Conservation (phyloP, 1,140 invertebrate genomes). For the Littorina saxatilis region DNA sequence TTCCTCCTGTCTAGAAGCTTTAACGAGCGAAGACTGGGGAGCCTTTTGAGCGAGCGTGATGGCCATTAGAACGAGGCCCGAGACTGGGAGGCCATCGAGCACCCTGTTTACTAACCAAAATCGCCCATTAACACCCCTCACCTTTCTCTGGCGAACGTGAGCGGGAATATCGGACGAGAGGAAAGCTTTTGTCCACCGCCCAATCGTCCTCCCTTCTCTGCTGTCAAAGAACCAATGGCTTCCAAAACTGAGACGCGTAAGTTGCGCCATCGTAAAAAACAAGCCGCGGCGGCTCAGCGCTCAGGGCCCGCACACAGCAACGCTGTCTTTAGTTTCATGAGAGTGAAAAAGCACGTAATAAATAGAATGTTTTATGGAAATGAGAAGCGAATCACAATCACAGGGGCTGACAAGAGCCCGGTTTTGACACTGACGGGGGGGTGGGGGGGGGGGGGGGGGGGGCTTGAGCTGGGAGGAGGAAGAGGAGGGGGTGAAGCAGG, state of each 20-base stretch:
- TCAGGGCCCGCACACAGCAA: conserved; percentile 11
- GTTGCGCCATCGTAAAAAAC: conserved; percentile 37
- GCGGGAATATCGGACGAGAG: conserved; percentile 23
- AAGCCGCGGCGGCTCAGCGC: no score
- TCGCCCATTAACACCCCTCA: conserved; percentile 38
- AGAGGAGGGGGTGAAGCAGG: no score
- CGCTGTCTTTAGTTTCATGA: neutral
- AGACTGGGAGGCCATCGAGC: neutral
- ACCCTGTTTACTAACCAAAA: conserved; percentile 36
- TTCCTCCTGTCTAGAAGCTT: neutral
- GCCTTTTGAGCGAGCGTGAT: conserved; percentile 5
- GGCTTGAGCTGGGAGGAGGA: neutral
- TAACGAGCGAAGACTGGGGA: conserved; percentile 18
- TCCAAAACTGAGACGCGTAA: conserved; percentile 15
- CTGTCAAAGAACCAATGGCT: conserved; percentile 14
- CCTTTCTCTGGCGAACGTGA: conserved; percentile 33
- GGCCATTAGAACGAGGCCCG: neutral
- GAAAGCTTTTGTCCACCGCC: conserved; percentile 29
- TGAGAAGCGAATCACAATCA: conserved; percentile 36
- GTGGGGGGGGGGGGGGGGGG: neutral
- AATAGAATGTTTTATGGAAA: conserved; percentile 43
- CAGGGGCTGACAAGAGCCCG: conserved; percentile 1
- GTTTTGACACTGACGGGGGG: neutral
- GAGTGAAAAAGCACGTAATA: conserved; percentile 32
- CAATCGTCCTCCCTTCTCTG: conserved; percentile 10